Evolutionary conservation across 2,113 vertebrate genomes (phyloP).

Genomic region (Ceratotherium simum): DNA sequence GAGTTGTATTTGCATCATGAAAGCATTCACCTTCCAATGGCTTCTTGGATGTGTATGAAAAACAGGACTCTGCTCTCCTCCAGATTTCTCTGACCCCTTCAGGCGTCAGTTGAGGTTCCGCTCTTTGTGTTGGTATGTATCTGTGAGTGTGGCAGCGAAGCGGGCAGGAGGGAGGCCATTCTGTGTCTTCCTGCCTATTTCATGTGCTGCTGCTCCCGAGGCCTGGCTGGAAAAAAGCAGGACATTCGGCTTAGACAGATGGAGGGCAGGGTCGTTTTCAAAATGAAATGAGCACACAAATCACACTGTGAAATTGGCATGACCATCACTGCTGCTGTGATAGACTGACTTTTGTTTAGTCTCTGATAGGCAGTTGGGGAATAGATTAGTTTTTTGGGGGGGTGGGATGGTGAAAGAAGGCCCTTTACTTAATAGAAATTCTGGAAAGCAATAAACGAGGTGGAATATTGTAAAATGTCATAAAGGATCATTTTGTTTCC

Average conservation of each 20-base stretch:
- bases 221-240: constrained; percentile 74
- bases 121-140: not conserved
- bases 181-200: constrained; percentile 50
- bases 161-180: constrained; percentile 9
- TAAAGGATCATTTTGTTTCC: constrained; percentile 62
- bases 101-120: not conserved
- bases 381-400: constrained; percentile 24
- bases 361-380: constrained; percentile 72
- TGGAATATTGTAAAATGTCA: constrained; percentile 57
- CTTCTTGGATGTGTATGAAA: constrained; percentile 29
- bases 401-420: not conserved
- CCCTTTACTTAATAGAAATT: constrained; percentile 75
- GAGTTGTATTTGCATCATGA: not conserved
- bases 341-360: constrained; percentile 74
- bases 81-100: not conserved
- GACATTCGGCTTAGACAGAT: constrained; percentile 83
- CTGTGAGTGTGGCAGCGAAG: not conserved
- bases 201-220: constrained; percentile 53
- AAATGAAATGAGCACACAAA: constrained; percentile 80
- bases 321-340: constrained; percentile 58
- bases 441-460: constrained; percentile 62
- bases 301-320: constrained; percentile 82
- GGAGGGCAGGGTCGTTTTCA: constrained; percentile 83
- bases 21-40: constrained; percentile 44
- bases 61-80: not conserved